Conservation (phyloP, 2,888 invertebrate genomes). For the Cataglyphis altisquamis region DNA sequence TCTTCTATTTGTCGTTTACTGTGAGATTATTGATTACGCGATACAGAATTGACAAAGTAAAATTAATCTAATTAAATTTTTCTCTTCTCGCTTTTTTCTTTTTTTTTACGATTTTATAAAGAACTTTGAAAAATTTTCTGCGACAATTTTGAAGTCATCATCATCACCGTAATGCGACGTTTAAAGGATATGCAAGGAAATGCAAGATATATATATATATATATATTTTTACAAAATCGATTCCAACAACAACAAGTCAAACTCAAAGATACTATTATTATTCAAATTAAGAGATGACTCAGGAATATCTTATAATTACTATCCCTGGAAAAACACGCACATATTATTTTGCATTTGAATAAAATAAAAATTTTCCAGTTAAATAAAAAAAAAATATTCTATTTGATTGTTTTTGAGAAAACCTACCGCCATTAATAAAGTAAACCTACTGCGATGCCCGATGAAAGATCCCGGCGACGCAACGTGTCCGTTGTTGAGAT, state of each 20-base stretch:
- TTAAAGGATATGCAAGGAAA: neutral
- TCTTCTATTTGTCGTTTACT: slow-evolving; percentile 26
- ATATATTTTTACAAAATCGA: neutral
- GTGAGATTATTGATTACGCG: neutral
- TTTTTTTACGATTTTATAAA: neutral
- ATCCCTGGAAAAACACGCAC: too few species aligned
- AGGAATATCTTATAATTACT: neutral
- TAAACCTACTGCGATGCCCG: neutral
- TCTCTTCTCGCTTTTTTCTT: neutral
- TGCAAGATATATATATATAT: too few species aligned
- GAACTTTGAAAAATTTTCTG: neutral
- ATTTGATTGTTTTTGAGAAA: neutral
- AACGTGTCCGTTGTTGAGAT: slow-evolving; percentile 47
- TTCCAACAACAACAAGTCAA: neutral
- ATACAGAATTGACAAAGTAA: neutral
- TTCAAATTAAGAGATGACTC: neutral
- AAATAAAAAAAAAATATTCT: neutral
- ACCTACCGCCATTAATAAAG: neutral
- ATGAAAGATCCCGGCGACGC: neutral
- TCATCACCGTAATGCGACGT: neutral
- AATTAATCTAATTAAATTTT: neutral
- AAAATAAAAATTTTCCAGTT: too few species aligned
- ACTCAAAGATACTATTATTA: neutral
- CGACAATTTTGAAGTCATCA: neutral
- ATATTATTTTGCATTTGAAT: too few species aligned